A percentile compares a stretch with the other conserved stretches of the same genome.
Conservation (phyloP, 1,140 invertebrate species). For the Trinorchestia longiramus region DNA sequence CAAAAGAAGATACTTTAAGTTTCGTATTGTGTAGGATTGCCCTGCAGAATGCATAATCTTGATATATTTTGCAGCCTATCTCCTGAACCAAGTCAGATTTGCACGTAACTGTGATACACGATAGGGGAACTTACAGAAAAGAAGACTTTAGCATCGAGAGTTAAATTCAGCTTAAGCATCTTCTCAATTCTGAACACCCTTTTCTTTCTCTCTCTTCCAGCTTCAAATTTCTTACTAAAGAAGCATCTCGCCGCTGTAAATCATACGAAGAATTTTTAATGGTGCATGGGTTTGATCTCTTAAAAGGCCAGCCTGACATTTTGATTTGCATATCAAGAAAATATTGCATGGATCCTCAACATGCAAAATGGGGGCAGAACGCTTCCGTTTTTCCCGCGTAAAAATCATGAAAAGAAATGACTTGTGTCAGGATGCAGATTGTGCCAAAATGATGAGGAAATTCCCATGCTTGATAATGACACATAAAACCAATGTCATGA, state of each 20-base stretch:
- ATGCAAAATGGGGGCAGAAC: background rate
- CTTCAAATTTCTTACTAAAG: background rate
- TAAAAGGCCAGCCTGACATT: background rate
- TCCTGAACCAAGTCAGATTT: background rate
- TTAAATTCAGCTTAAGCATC: background rate
- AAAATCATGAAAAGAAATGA: background rate
- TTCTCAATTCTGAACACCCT: background rate
- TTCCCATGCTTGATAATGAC: background rate
- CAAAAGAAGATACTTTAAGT: background rate
- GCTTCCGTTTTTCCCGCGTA: background rate
- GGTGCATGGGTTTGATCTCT: background rate
- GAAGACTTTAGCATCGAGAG: background rate
- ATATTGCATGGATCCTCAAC: background rate
- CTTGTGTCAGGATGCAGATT: background rate
- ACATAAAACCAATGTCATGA: background rate
- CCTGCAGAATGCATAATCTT: background rate
- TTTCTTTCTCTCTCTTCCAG: background rate
- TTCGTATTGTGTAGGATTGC: background rate
- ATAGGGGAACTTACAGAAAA: background rate
- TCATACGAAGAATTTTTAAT: background rate
- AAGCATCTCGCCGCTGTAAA: background rate
- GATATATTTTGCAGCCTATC: background rate
- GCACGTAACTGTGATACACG: background rate
- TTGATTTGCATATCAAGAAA: background rate
- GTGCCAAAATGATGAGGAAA: background rate